These are phyloP conservation scores for Kryptolebias marmoratus DNA, from an alignment of 2,113 vertebrate genomes.

Conservation along the genomic window DNA sequence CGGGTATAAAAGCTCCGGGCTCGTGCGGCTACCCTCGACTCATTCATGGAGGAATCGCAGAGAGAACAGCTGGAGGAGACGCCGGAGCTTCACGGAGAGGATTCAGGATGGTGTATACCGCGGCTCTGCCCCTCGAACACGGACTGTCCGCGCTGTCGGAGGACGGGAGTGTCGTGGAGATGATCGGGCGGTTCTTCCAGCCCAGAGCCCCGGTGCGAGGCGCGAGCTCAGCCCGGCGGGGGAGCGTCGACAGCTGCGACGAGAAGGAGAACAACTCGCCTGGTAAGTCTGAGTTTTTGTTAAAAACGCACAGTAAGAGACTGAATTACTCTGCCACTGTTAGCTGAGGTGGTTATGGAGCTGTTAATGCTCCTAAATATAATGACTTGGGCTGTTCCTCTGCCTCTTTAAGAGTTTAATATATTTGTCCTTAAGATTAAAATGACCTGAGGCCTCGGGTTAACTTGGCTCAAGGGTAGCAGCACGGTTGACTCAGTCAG, in stretches of 20 bases:
- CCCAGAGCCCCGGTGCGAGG: slow-evolving; percentile 28
- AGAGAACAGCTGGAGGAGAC: slow-evolving; percentile 19
- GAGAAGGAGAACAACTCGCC: slow-evolving; percentile 33
- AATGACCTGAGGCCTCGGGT: too few species aligned
- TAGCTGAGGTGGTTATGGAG: too few species aligned
- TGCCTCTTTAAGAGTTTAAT: too few species aligned
- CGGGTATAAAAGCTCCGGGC: slow-evolving; percentile 51
- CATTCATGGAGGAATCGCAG: slow-evolving; percentile 59
- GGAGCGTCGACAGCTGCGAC: slow-evolving; percentile 71
- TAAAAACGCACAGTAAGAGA: neutral
- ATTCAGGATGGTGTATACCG: slow-evolving; percentile 74
- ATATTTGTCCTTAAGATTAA: too few species aligned
- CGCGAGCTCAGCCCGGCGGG: slow-evolving; percentile 40
- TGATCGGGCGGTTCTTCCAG: slow-evolving; percentile 63
- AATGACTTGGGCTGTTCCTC: too few species aligned
- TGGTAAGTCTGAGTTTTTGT: slow-evolving; percentile 61
- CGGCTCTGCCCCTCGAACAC: slow-evolving; percentile 68
- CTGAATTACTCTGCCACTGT: too few species aligned
- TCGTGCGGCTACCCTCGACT: accelerated
- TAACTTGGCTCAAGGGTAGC: too few species aligned
- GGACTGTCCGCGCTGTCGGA: slow-evolving; percentile 48
- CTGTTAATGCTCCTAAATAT: too few species aligned
- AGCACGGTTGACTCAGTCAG: too few species aligned
- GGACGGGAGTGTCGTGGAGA: slow-evolving; percentile 58
- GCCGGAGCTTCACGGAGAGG: slow-evolving; percentile 26